phyloP scores from a whole-genome alignment of 2,113 vertebrate species.

The Cololabis saira region DNA sequence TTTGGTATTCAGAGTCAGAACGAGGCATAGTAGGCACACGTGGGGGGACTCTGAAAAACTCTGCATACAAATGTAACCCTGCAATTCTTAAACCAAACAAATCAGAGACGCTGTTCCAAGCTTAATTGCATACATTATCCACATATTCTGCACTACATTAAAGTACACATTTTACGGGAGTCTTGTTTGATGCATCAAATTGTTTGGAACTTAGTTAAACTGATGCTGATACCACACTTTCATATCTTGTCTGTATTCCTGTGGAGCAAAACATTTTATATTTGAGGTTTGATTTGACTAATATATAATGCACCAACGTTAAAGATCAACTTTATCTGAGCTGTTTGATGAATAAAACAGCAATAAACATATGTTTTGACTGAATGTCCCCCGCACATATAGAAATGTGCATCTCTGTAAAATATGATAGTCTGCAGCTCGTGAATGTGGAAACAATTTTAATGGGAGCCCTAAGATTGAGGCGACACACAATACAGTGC shows the following conservation, averaged over 20 bases:
- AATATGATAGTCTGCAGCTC: not conserved
- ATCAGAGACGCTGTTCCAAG: constrained; percentile 40
- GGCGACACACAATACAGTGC: too few species aligned
- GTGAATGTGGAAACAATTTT: not conserved
- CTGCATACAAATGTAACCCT: constrained; percentile 62
- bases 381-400: not conserved
- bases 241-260: constrained; percentile 15
- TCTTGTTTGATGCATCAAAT: constrained; percentile 22
- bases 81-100: constrained; percentile 44
- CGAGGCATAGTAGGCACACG: constrained; percentile 41
- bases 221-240: constrained; percentile 3
- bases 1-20: constrained; percentile 63
- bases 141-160: constrained; percentile 25
- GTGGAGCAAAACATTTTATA: constrained; percentile 51
- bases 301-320: constrained; percentile 38
- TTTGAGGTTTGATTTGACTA: constrained; percentile 45
- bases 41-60: constrained; percentile 50
- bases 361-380: constrained; percentile 5
- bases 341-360: not conserved
- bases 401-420: not conserved
- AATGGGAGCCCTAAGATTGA: too few species aligned
- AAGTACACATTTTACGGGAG: constrained; percentile 36
- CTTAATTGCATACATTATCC: constrained; percentile 52
- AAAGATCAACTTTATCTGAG: constrained; percentile 36
- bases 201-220: constrained; percentile 27